A percentile compares a stretch with the other conserved stretches of the same genome.
phyloP scores from a whole-genome alignment of 2,113 vertebrate species.

The Spermophilus dauricus region DNA sequence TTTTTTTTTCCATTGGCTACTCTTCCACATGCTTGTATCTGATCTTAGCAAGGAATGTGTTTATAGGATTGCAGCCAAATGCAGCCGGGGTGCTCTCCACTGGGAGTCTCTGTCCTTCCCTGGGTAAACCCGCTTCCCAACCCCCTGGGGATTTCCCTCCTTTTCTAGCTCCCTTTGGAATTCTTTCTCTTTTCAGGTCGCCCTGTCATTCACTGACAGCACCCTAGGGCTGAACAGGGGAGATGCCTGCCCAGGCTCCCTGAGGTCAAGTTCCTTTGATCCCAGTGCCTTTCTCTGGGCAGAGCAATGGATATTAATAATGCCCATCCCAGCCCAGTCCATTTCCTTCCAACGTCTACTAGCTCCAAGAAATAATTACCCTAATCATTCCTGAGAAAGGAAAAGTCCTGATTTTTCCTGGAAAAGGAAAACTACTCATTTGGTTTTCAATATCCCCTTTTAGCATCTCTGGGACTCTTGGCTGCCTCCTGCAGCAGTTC shows the following conservation, averaged over 20 bases:
- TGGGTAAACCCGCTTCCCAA: not conserved
- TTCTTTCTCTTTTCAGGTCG: not conserved
- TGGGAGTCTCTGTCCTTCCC: not conserved
- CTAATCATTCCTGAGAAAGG: not conserved
- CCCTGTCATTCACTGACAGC: not conserved
- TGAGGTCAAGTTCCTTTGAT: not conserved
- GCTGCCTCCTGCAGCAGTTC: not conserved
- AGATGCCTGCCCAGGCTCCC: not conserved
- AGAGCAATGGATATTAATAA: not conserved
- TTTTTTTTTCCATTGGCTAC: slow-evolving; percentile 8
- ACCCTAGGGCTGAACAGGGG: not conserved
- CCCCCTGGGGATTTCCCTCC: not conserved
- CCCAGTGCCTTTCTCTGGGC: not conserved
- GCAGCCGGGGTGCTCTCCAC: not conserved
- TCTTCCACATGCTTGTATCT: not conserved
- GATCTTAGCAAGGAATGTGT: slow-evolving; percentile 19
- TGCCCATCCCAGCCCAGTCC: too few species aligned
- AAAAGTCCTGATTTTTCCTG: not conserved
- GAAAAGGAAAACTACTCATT: not conserved
- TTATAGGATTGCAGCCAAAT: not conserved
- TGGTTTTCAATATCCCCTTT: not conserved
- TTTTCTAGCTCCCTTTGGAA: not conserved
- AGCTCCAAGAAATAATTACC: not conserved
- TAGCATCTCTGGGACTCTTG: not conserved
- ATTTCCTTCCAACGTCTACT: not conserved